Evolutionary conservation across 2,888 invertebrate genomes (phyloP).

Genomic region (Liopterus haemorrhoidalis): DNA sequence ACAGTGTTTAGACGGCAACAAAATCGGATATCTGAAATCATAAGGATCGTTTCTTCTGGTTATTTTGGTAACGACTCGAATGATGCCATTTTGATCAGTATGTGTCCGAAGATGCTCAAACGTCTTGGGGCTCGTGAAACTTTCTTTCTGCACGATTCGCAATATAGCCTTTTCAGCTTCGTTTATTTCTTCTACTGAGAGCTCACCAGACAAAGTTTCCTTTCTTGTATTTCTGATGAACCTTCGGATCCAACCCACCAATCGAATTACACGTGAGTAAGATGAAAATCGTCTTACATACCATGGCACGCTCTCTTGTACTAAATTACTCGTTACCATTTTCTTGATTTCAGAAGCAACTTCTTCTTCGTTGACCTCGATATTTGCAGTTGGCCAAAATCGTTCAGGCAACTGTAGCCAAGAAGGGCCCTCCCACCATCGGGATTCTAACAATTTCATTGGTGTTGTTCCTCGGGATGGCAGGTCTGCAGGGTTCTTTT

Average conservation of each 20-base stretch:
- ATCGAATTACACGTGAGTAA: conserved; percentile 28
- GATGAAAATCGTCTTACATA: conserved; percentile 22
- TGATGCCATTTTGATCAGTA: conserved; percentile 24
- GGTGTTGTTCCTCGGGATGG: no score
- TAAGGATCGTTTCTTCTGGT: conserved; percentile 25
- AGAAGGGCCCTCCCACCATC: neutral
- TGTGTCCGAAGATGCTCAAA: conserved; percentile 19
- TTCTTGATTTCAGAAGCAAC: neutral
- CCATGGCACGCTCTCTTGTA: no score
- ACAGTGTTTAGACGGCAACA: conserved; percentile 31
- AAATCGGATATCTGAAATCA: conserved; percentile 32
- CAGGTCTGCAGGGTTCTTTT: conserved; percentile 35
- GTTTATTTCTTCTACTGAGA: conserved; percentile 3
- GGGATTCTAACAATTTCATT: neutral
- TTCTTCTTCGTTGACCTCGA: neutral
- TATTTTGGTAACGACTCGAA: conserved; percentile 27
- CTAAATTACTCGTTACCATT: no score
- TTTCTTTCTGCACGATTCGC: conserved; percentile 7
- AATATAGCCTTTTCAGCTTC: conserved; percentile 1
- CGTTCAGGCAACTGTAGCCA: neutral
- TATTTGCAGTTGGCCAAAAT: neutral
- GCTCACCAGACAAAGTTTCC: neutral
- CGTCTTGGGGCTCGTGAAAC: conserved; percentile 19
- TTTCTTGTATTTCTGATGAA: conserved; percentile 6
- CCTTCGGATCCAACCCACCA: conserved; percentile 27